Evolutionary conservation across 1,140 invertebrate species (phyloP).

Genomic region (Brachionus angularis): DNA sequence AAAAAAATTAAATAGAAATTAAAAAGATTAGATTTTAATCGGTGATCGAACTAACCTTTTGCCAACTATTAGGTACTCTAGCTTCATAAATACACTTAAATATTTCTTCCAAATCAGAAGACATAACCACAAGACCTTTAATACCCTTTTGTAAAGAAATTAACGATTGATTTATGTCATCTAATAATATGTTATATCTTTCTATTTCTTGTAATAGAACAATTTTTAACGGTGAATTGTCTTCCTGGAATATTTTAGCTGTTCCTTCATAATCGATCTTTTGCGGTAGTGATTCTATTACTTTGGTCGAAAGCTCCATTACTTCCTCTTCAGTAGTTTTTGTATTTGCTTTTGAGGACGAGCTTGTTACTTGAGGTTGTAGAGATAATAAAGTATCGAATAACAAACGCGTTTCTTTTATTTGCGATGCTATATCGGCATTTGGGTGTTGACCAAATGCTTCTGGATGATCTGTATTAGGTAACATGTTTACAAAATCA

Average conservation of each 20-base stretch:
- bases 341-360: background rate
- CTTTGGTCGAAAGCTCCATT: slow-evolving; percentile 67
- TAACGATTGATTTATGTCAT: slow-evolving; percentile 61
- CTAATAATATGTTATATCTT: slow-evolving; percentile 64
- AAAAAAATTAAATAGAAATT: slow-evolving; percentile 47
- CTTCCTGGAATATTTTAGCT: slow-evolving; percentile 66
- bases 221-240: slow-evolving; percentile 71
- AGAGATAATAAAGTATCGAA: slow-evolving; percentile 58
- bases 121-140: slow-evolving; percentile 76
- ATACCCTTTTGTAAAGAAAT: slow-evolving; percentile 71
- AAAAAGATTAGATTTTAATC: too few species aligned
- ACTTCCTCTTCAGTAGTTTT: slow-evolving; percentile 59
- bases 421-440: slow-evolving; percentile 58
- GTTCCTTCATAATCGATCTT: slow-evolving; percentile 72
- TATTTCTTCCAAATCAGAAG: slow-evolving; percentile 72
- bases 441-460: slow-evolving; percentile 65
- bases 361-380: slow-evolving; percentile 48
- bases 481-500: slow-evolving; percentile 68
- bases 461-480: slow-evolving; percentile 72
- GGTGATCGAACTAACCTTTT: slow-evolving; percentile 66
- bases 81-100: slow-evolving; percentile 74
- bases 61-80: slow-evolving; percentile 70
- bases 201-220: slow-evolving; percentile 73
- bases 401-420: slow-evolving; percentile 56
- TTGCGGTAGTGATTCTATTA: slow-evolving; percentile 67